phyloP scores from a whole-genome alignment of 2,888 invertebrate species.

The Augiades crinisus region DNA sequence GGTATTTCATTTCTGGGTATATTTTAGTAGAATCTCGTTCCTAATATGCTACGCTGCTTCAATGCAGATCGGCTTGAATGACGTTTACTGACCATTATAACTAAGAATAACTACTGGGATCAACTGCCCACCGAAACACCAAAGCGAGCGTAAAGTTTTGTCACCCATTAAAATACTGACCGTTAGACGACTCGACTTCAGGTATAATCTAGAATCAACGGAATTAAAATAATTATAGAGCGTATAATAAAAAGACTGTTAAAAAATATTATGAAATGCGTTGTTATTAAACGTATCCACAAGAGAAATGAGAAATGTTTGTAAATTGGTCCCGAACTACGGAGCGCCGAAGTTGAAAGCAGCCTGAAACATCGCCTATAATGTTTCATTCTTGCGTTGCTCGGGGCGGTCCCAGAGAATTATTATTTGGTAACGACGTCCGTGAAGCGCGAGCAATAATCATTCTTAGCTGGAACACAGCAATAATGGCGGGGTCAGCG shows the following conservation, averaged over 20 bases:
- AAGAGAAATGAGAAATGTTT: slow-evolving; percentile 8
- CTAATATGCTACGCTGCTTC: no score
- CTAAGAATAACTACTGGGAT: no score
- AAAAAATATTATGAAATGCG: background rate
- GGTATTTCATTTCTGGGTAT: no score
- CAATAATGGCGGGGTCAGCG: slow-evolving; percentile 75
- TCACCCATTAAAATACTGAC: no score
- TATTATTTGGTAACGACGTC: slow-evolving; percentile 48
- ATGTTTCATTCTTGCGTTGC: slow-evolving; percentile 19
- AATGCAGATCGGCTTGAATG: no score
- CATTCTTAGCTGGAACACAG: slow-evolving; percentile 69
- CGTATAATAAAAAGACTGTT: background rate
- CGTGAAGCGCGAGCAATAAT: slow-evolving; percentile 56
- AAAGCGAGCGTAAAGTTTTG: no score
- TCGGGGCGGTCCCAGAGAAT: slow-evolving; percentile 30
- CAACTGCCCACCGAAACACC: no score
- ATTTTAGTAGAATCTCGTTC: no score
- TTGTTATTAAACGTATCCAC: background rate
- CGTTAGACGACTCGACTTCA: no score
- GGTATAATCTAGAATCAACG: no score
- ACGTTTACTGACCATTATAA: no score
- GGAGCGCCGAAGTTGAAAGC: slow-evolving; percentile 1
- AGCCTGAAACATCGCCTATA: slow-evolving; percentile 14
- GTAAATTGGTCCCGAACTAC: slow-evolving; percentile 5
- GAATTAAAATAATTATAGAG: background rate